A percentile compares a stretch with the other conserved stretches of the same genome.
phyloP scores from a whole-genome alignment of 2,797 vertebrate species.

The Hylomyscus alleni region DNA sequence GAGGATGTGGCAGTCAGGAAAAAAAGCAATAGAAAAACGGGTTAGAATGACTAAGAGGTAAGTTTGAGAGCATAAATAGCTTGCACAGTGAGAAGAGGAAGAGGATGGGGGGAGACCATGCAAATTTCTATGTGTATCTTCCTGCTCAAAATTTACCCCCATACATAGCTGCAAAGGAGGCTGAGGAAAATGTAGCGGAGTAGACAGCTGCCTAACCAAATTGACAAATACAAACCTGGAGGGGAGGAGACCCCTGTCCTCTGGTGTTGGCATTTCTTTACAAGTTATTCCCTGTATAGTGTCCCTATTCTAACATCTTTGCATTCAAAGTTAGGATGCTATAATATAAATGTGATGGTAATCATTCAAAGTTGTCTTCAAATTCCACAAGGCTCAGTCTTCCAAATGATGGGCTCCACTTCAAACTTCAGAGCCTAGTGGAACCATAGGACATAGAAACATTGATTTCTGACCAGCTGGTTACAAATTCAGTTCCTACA shows the following conservation, averaged over 20 bases:
- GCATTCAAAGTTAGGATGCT: fast-evolving
- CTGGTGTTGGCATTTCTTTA: not conserved
- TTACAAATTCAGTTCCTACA: not conserved
- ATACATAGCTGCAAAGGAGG: not conserved
- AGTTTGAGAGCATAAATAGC: not conserved
- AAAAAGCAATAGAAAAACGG: not conserved
- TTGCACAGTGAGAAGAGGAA: not conserved
- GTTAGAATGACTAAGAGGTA: not conserved
- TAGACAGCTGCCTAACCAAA: not conserved
- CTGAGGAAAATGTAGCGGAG: not conserved
- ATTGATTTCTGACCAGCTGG: not conserved
- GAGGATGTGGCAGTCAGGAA: not conserved
- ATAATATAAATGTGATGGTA: not conserved
- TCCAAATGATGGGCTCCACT: not conserved
- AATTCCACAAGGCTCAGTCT: not conserved
- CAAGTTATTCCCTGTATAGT: not conserved
- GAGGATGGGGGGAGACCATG: not conserved
- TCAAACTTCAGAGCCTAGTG: not conserved
- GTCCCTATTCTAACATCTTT: not conserved
- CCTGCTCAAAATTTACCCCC: not conserved
- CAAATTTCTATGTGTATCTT: not conserved
- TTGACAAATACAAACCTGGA: not conserved
- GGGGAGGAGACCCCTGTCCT: not conserved
- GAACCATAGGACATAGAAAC: not conserved
- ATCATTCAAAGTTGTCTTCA: not conserved